Evolutionary conservation across 23 tunicate genomes (phyloP).

Genomic region (Halocynthia roretzi): DNA sequence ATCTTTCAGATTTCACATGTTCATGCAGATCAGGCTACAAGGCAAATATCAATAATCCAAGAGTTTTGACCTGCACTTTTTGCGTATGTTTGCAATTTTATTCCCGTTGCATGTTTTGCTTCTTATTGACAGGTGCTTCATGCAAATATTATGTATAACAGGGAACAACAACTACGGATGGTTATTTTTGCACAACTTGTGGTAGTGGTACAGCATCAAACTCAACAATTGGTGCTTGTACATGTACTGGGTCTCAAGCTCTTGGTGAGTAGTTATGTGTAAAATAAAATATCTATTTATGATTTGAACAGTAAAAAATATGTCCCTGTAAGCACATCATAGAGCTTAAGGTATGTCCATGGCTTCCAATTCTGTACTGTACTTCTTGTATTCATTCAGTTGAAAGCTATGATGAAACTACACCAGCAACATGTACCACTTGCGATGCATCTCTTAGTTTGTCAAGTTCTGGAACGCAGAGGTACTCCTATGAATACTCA

Average conservation of each 20-base stretch:
- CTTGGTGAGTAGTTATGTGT: not conserved
- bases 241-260: conserved; percentile 10
- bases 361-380: too few species aligned
- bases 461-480: not conserved
- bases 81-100: not conserved
- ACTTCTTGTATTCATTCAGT: not conserved
- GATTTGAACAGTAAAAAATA: too few species aligned
- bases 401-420: conserved; percentile 3
- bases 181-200: conserved; percentile 16
- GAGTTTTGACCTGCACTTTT: not conserved
- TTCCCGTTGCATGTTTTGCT: not conserved
- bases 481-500: too few species aligned
- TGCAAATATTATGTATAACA: not conserved
- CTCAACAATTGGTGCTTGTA: conserved; percentile 4
- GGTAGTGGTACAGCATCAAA: not conserved
- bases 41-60: not conserved
- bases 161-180: conserved; percentile 22
- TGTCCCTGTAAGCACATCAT: too few species aligned
- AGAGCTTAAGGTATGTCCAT: too few species aligned
- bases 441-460: not conserved
- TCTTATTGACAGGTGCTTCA: too few species aligned
- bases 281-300: not conserved
- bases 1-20: not conserved
- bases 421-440: not conserved
- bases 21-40: conserved; percentile 3